Evolutionary conservation across 2,888 invertebrate genomes (phyloP).

Genomic region (Endomychus coccineus): DNA sequence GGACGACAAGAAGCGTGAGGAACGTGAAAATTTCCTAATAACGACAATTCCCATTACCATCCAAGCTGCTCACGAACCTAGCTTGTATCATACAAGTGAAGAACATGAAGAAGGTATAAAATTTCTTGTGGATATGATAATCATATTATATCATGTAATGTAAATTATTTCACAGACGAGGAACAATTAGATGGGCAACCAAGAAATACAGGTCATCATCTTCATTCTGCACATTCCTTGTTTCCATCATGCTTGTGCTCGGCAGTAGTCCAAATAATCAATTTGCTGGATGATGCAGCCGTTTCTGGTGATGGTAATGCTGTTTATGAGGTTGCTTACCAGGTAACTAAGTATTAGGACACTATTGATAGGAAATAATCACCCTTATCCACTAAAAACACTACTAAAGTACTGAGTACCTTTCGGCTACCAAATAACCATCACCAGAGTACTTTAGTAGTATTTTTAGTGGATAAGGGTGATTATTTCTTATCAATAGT

Average conservation of each 20-base stretch:
- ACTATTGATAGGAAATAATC: no score
- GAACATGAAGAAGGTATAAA: slow-evolving; percentile 73
- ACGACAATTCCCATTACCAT: slow-evolving; percentile 92
- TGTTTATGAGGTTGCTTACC: slow-evolving; percentile 96
- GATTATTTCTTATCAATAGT: no score
- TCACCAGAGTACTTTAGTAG: no score
- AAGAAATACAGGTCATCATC: slow-evolving; percentile 68
- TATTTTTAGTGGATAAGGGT: no score
- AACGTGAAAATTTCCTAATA: slow-evolving; percentile 89
- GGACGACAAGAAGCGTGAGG: slow-evolving; percentile 91
- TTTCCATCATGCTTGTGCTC: slow-evolving; percentile 97
- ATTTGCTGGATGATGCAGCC: slow-evolving; percentile 91
- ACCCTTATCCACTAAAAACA: no score
- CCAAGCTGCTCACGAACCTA: slow-evolving; percentile 95
- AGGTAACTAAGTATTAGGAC: no score
- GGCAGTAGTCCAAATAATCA: slow-evolving; percentile 90
- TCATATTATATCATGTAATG: not conserved
- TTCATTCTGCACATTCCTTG: slow-evolving; percentile 87
- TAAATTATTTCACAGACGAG: slow-evolving; percentile 39
- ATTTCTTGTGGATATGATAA: not conserved
- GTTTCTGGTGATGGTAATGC: slow-evolving; percentile 89
- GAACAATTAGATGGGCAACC: slow-evolving; percentile 57
- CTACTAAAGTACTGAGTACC: no score
- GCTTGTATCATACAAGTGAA: slow-evolving; percentile 76
- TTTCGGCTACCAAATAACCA: no score